A percentile compares a stretch with the other conserved stretches of the same genome.
These are phyloP conservation scores for Zosterops borbonicus DNA, from an alignment of 2,113 vertebrate species.

Conservation along the genomic window DNA sequence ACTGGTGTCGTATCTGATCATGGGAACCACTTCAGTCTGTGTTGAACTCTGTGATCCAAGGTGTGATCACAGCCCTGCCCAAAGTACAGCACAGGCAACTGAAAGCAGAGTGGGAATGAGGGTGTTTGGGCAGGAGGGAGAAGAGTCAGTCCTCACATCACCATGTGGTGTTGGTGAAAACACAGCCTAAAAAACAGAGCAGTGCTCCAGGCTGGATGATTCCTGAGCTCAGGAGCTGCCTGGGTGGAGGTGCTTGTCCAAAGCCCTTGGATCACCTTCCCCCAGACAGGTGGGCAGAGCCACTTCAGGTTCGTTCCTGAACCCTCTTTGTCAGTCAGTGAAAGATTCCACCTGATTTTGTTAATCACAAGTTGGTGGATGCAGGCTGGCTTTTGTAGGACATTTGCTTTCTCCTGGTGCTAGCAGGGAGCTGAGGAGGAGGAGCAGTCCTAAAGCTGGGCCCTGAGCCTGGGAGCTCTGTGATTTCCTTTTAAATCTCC, in stretches of 20 bases:
- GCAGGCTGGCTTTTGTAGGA: not conserved
- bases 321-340: not conserved
- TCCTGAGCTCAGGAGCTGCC: fast-evolving
- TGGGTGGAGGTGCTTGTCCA: not conserved
- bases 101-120: fast-evolving
- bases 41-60: not conserved
- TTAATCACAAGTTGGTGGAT: not conserved
- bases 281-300: not conserved
- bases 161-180: not conserved
- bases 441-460: not conserved
- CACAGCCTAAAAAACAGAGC: not conserved
- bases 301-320: not conserved
- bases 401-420: not conserved
- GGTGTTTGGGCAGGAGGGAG: not conserved
- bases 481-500: not conserved
- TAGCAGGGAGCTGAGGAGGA: not conserved
- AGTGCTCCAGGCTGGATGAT: not conserved
- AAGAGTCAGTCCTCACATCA: not conserved
- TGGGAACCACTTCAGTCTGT: not conserved
- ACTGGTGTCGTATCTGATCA: slow-evolving; percentile 1
- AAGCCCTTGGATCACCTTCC: not conserved
- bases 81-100: fast-evolving
- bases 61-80: not conserved
- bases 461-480: not conserved
- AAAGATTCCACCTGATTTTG: not conserved